Base-by-base conservation (phyloP, 2,888 invertebrate genomes). In the Crepidodera aurea region DNA sequence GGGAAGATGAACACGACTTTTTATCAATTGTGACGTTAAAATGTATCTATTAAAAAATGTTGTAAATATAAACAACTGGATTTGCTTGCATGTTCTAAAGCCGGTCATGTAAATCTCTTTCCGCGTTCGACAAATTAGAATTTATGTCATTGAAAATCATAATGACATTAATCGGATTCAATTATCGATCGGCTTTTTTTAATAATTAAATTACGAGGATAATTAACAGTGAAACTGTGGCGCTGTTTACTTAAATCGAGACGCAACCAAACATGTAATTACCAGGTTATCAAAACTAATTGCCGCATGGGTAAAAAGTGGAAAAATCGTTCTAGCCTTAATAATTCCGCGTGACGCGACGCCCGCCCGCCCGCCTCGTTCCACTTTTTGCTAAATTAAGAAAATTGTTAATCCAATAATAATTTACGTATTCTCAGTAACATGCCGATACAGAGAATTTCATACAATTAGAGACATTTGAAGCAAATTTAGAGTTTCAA, bases 241-340 rank as follows among this genome's bases (percentile, higher is more conserved):
- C 44, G 42, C 29, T 55, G 55, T 44, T 55, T 42, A 48, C 44
- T 32, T 55, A n/a, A 42, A 55, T 2, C 32, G 10, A 55, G 18
- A 42, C 13, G 42, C 32, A 27, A 32, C 18, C 54, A 54, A 54
- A 42, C 48, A 29, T 48, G 48, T 48, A 48, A 48, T 54, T 54
- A 37, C 15, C 39, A 10, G 22, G 53, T 40, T 53, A 53, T 53
- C 39, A 25, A 25, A 39, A 39, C 37, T 53, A 53, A 53, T 53
- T 53, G 37, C 53, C 7, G 5, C 12, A 15, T 12, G 48, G 13
- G 48, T 15, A 48, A 48, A 48, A 48, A 48, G 22, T 25, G 25
- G 53, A 53, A 53, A 53, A 37, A 39, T 53, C 53, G 55, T 44
- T 55, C 29, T 42, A 44, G 44, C 42, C 55, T 55, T 29, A 44